Evolutionary conservation across 2,888 invertebrate genomes (phyloP), one percentile per base, ranked within the genome.

Genomic region (Orthosia incerta): DNA sequence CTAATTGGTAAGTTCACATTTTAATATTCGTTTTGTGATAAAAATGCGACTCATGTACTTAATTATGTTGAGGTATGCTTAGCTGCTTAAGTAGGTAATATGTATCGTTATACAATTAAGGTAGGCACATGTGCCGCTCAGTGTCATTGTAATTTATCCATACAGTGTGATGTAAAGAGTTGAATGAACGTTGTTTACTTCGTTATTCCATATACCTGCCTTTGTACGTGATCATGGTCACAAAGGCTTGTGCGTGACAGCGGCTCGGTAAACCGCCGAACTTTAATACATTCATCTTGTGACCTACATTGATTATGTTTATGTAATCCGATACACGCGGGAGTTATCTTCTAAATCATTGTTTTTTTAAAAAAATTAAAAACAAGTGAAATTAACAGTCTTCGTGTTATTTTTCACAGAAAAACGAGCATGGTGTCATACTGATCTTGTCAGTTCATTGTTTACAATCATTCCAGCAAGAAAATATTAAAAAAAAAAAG

Each of bases 271-370:
- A 70, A 72, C 71, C 53, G 72, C 77, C 71, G 63, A 74, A 79
- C 70, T 69, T 80, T 46, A 76, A 78, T 81, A 71, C 74, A 82
- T 84, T 85, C 85, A 48, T 81, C 75, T 67, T 83, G 78, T 94
- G 95, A 95, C 95, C 95, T 93, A 94, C 88, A 89, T 92, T 78
- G 71, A 79, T 84, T 64, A 74, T 84, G 91, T 95, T 95, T 95
- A 95, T 95, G 94, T 95, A 95, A 95, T 87, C 86, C 78, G 89
- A 92, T 90, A 88, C 88, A 76, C 75, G 76, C 76, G 79, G 63
- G 76, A 71, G 71, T 74, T 65, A 68, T 72, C n/a, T 63, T 59
- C 13, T 12, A 45, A n/a, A 65, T 39, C 11, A 20, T 39, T 60
- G 20, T 65, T 73, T 75, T 74, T 60, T 73, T 76, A 76, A 48